phyloP scores from a whole-genome alignment of 92 coral and sea anemone genomes.

The Chrysogorgia sp. region DNA sequence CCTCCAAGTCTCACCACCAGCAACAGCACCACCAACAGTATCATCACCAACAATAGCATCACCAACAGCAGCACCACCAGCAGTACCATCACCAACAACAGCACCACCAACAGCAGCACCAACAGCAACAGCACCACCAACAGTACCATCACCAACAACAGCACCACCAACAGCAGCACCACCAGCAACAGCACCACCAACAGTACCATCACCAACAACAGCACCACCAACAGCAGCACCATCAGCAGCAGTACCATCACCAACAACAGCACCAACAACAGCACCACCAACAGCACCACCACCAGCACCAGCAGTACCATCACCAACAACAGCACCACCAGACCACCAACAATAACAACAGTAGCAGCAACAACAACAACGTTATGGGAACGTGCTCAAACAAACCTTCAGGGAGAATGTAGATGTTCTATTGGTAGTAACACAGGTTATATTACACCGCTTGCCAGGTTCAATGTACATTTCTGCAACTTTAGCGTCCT shows the following conservation, averaged over 20 bases:
- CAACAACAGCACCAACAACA: neutral
- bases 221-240: neutral
- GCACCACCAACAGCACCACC: too few species aligned
- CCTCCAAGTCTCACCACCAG: too few species aligned
- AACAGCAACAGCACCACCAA: constrained; percentile 48
- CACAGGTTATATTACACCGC: constrained; percentile 19
- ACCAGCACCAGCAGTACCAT: too few species aligned
- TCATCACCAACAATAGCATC: constrained; percentile 68
- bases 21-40: constrained; percentile 51
- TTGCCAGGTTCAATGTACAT: constrained; percentile 24
- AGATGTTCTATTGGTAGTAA: constrained; percentile 34
- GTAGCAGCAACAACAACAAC: too few species aligned
- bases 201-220: neutral
- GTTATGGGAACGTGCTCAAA: too few species aligned
- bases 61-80: constrained; percentile 26
- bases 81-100: too few species aligned
- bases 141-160: constrained; percentile 70
- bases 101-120: too few species aligned
- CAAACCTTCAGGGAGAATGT: constrained; percentile 12
- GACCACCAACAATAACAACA: too few species aligned
- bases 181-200: neutral
- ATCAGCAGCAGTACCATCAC: neutral
- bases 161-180: constrained; percentile 33
- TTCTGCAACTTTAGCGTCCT: constrained; percentile 16
- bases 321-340: too few species aligned